Evolutionary conservation across 2,888 invertebrate genomes (phyloP).

Genomic region (Pollenia griseotomentosa): DNA sequence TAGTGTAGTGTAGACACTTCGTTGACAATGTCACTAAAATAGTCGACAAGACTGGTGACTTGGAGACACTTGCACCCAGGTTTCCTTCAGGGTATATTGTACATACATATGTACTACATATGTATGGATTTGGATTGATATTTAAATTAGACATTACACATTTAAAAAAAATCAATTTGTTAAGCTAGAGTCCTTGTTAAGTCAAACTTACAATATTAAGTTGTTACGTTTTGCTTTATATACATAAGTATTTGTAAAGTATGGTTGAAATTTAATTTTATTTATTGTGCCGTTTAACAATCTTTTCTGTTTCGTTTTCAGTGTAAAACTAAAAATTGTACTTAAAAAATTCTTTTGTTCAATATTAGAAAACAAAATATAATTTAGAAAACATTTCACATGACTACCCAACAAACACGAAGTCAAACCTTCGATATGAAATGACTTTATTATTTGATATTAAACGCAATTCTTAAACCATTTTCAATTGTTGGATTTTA

Average conservation of each 20-base stretch:
- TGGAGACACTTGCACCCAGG: too few relatives aligned
- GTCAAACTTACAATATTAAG: constrained; percentile 46
- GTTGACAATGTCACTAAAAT: too few relatives aligned
- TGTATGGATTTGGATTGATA: not conserved
- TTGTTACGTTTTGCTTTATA: not conserved
- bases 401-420: not conserved
- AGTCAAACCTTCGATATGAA: too few relatives aligned
- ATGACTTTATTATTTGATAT: too few relatives aligned
- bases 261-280: constrained; percentile 2
- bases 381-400: constrained; percentile 2
- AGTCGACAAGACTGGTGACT: too few relatives aligned
- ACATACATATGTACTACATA: too few relatives aligned
- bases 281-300: constrained; percentile 44
- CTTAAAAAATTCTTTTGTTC: constrained; percentile 1
- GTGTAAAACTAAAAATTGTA: constrained; percentile 66
- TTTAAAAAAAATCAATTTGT: not conserved
- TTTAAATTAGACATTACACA: not conserved
- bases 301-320: constrained; percentile 58
- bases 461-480: too few relatives aligned
- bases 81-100: too few relatives aligned
- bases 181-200: constrained; percentile 7
- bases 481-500: too few relatives aligned
- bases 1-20: too few relatives aligned
- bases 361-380: not conserved
- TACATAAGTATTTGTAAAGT: not conserved